Evolutionary conservation across 2,888 invertebrate genomes (phyloP), one percentile per base, ranked within the genome.

Genomic region (Drosophila algonquin): DNA sequence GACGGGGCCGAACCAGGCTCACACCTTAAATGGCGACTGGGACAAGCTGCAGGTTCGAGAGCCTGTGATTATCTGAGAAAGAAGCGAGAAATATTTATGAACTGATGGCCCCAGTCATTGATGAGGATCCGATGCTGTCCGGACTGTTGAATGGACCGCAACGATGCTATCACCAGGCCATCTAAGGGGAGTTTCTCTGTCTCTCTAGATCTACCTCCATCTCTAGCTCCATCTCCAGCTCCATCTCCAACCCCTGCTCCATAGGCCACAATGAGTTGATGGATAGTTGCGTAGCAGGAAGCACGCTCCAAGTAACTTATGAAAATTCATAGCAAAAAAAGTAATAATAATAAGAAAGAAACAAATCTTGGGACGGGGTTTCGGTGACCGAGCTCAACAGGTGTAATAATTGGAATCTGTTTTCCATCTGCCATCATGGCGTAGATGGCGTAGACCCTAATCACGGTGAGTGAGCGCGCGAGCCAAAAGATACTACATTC

Each of bases 331-430:
- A 69, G 46, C 24, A 57, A 18, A 55, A 40, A 52, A 50, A 53
- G 16, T 24, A 51, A 56, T 54, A 60, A 70, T 40, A 63, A 55
- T 32, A 58, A 47, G 63, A 62, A 62, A 48, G 57, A 56, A 52
- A 58, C 51, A 73, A 58, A 70, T 73, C 70, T 71, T 68, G 75
- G 78, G 71, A 12, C 58, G 59, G 65, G 64, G 68, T 67, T 46
- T 54, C 67, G 52, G 44, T 40, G 60, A 47, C 45, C 63, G 50
- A 50, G 62, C 67, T 63, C 77, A 89, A 87, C 91, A 91, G 91
- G 91, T 91, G 91, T 91, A 91, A 91, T 91, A 91, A 91, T 91
- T 91, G 91, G 88, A 91, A 89, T 87, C 80, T 82, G 85, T 78
- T 72, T 71, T 71, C 58, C 68, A n/a, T 40, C 40, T 40, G 50